These are phyloP conservation scores for Paguma larvata DNA, from an alignment of 2,797 vertebrate genomes.

Conservation along the genomic window DNA sequence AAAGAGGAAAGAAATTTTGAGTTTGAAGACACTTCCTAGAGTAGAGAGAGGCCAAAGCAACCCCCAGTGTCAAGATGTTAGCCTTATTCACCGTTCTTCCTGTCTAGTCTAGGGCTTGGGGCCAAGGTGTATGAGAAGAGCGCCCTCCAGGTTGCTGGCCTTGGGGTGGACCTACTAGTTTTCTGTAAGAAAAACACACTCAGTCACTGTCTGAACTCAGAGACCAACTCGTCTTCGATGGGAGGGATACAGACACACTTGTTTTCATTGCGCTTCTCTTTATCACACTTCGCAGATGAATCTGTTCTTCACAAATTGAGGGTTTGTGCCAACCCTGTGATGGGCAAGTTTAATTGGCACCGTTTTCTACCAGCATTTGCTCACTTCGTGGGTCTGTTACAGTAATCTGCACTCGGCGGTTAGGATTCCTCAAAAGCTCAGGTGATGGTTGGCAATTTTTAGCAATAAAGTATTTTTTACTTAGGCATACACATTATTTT, in stretches of 20 bases:
- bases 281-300: background rate
- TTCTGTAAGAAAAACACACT: background rate
- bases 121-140: background rate
- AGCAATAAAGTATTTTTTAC: background rate
- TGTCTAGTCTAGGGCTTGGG: background rate
- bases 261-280: background rate
- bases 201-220: background rate
- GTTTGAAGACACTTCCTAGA: slow-evolving; percentile 3
- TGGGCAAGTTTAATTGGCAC: background rate
- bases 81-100: background rate
- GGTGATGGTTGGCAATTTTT: background rate
- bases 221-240: background rate
- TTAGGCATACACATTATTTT: background rate
- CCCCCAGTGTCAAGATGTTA: accelerated
- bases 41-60: background rate
- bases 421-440: background rate
- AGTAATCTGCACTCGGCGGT: background rate
- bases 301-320: background rate
- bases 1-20: background rate
- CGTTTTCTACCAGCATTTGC: background rate
- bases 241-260: background rate
- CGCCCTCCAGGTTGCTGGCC: background rate
- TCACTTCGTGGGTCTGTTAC: background rate
- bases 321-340: background rate
- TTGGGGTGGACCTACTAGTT: background rate